A percentile compares a stretch with the other conserved stretches of the same genome.
These are phyloP conservation scores for Taurulus bubalis DNA, from an alignment of 2,113 vertebrate species.

Conservation along the genomic window DNA sequence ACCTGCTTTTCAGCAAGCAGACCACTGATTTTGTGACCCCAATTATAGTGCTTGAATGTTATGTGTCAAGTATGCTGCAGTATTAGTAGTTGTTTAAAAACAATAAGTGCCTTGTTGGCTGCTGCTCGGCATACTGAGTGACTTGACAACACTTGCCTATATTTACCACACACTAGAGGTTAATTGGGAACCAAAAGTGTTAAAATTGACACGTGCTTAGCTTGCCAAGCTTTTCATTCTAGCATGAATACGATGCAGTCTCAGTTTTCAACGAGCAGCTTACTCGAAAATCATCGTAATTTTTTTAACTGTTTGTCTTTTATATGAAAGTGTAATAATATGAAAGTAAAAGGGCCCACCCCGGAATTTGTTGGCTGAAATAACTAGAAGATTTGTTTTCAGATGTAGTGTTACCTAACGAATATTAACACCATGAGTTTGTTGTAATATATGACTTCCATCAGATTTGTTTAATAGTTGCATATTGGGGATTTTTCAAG, in stretches of 20 bases:
- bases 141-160: background rate
- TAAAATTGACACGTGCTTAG: background rate
- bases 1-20: conserved; percentile 35
- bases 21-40: conserved; percentile 15
- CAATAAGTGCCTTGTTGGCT: background rate
- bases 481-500: background rate
- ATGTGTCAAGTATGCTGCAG: background rate
- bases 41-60: conserved; percentile 24
- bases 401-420: background rate
- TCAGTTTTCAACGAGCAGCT: background rate
- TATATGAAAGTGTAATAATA: background rate
- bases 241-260: background rate
- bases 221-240: background rate
- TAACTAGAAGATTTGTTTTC: background rate
- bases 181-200: background rate
- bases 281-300: background rate
- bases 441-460: background rate
- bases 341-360: background rate
- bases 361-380: background rate
- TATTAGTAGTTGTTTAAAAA: conserved; percentile 1
- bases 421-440: background rate
- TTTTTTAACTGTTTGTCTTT: background rate
- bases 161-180: background rate
- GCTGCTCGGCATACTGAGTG: background rate
- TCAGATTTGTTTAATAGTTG: background rate